These are phyloP conservation scores for Microcebus lehilahytsara DNA, from an alignment of 2,113 vertebrate species.

Conservation along the genomic window DNA sequence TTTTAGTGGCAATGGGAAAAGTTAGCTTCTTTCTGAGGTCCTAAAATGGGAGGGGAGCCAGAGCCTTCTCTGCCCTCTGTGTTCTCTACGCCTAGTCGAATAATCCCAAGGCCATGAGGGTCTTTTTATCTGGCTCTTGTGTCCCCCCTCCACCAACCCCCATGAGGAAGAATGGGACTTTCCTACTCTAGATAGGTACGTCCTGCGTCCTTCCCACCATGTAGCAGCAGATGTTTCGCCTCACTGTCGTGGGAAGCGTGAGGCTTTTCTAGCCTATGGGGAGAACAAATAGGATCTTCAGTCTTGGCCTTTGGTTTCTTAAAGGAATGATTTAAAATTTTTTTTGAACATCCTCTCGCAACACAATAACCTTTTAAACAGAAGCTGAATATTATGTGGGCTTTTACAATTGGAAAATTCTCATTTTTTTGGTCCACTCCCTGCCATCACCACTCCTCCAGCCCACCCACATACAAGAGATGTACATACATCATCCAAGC, in stretches of 20 bases:
- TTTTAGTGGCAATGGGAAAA: not conserved
- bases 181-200: not conserved
- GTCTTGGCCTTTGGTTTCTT: not conserved
- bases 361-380: not conserved
- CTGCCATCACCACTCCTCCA: not conserved
- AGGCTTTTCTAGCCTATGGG: not conserved
- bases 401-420: not conserved
- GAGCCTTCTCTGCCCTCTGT: not conserved
- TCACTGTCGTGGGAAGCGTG: not conserved
- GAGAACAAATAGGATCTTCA: not conserved
- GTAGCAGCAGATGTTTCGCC: not conserved
- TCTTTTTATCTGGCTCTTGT: not conserved
- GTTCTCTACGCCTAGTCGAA: not conserved
- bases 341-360: conserved; percentile 16
- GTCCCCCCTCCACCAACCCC: not conserved
- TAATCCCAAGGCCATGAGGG: not conserved
- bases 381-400: not conserved
- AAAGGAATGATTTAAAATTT: not conserved
- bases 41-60: not conserved
- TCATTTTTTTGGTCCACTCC: not conserved
- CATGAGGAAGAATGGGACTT: not conserved
- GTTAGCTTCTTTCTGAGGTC: not conserved
- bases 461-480: not conserved
- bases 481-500: not conserved
- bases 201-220: not conserved